phyloP scores from a whole-genome alignment of 2,797 vertebrate species.

The Ispidina lecontei region DNA sequence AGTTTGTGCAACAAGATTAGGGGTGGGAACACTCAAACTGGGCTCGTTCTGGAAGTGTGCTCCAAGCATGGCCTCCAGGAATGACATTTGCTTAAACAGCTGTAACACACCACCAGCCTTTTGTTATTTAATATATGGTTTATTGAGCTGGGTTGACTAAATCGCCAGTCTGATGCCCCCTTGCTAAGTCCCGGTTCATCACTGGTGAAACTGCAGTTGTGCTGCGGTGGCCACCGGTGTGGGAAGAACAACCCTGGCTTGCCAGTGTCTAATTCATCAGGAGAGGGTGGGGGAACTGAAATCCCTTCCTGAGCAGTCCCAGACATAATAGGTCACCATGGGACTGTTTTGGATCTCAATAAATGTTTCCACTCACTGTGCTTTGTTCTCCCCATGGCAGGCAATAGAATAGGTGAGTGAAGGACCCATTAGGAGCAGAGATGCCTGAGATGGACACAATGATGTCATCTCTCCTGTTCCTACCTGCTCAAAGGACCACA shows the following conservation, averaged over 20 bases:
- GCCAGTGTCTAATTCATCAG: background rate
- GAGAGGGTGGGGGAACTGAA: background rate
- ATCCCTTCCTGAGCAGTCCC: background rate
- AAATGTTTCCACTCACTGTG: background rate
- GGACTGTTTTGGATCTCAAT: background rate
- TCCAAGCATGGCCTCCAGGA: background rate
- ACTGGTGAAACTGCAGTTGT: background rate
- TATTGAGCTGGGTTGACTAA: constrained; percentile 19
- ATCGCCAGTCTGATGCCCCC: background rate
- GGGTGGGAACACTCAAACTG: background rate
- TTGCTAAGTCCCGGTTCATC: background rate
- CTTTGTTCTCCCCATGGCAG: background rate
- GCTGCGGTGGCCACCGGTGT: background rate
- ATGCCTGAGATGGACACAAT: background rate
- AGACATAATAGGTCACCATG: accelerated
- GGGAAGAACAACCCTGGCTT: background rate
- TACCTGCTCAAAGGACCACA: background rate
- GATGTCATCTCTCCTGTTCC: background rate
- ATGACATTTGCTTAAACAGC: background rate
- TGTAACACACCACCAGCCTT: background rate
- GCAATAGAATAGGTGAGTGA: background rate
- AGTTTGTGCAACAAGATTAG: background rate
- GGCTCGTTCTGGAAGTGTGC: background rate
- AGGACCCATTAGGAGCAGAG: background rate
- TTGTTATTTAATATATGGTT: background rate